phyloP scores from a whole-genome alignment of 2,797 vertebrate genomes.

The Alosa sapidissima region DNA sequence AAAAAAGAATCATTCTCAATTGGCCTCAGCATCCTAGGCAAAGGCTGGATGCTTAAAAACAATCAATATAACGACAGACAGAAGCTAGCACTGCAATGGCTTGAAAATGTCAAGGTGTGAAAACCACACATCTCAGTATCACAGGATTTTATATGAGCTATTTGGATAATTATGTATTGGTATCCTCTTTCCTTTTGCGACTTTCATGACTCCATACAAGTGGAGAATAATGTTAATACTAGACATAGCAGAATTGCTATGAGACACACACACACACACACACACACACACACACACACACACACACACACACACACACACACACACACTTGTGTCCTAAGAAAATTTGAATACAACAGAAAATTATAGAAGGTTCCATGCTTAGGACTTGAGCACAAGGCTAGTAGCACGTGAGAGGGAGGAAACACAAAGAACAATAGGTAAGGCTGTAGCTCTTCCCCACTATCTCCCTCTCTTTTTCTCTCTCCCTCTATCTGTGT shows the following conservation, averaged over 20 bases:
- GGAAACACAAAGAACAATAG: not conserved
- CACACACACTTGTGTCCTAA: no score
- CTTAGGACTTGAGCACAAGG: no score
- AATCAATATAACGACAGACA: constrained; percentile 4
- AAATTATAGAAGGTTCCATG: no score
- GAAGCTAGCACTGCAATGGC: not conserved
- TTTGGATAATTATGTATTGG: not conserved
- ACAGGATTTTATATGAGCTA: not conserved
- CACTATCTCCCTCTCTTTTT: not conserved
- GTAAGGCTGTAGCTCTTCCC: not conserved
- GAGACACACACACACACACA: not conserved
- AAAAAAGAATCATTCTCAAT: not conserved
- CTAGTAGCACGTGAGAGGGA: not conserved
- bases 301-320: no score
- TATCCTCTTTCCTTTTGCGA: not conserved
- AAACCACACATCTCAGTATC: not conserved
- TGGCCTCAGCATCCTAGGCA: not conserved
- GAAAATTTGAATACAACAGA: no score
- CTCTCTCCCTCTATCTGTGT: not conserved
- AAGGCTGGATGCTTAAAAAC: constrained; percentile 10
- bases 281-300: no score
- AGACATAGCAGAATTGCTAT: not conserved
- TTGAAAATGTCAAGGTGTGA: not conserved
- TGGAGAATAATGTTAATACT: not conserved
- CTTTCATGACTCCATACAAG: not conserved